phyloP scores from a whole-genome alignment of 2,888 invertebrate species.

The Cantharis flavilabris region DNA sequence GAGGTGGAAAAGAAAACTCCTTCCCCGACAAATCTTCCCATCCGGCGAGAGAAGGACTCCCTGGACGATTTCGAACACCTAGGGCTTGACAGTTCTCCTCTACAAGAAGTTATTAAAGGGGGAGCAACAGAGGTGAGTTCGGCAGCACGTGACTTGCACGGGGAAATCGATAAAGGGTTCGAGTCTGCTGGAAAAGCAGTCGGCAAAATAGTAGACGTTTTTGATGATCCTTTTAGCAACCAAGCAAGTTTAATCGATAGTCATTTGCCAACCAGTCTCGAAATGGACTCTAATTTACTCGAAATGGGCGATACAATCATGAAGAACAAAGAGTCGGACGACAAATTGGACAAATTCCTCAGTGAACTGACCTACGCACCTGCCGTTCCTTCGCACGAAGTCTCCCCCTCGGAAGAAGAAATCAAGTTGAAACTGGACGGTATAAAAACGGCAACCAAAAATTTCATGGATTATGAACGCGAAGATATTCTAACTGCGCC shows the following conservation, averaged over 20 bases:
- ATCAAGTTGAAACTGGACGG: conserved; percentile 34
- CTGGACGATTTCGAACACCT: conserved; percentile 77
- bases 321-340: conserved; percentile 45
- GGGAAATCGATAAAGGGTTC: conserved; percentile 54
- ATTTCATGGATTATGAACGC: conserved; percentile 50
- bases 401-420: conserved; percentile 23
- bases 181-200: conserved; percentile 46
- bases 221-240: conserved; percentile 29
- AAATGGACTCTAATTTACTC: conserved; percentile 50
- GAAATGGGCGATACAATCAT: conserved; percentile 52
- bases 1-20: not conserved
- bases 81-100: conserved; percentile 62
- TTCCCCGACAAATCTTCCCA: conserved; percentile 12
- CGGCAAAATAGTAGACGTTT: conserved; percentile 38
- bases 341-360: conserved; percentile 48
- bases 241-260: conserved; percentile 28
- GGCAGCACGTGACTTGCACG: conserved; percentile 43
- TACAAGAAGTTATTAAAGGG: conserved; percentile 44
- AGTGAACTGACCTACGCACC: conserved; percentile 39
- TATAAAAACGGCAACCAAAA: conserved; percentile 41
- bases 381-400: conserved; percentile 33
- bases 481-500: conserved; percentile 29
- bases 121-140: conserved; percentile 50
- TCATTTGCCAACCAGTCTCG: conserved; percentile 22
- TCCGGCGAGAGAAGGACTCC: conserved; percentile 57